Base-by-base conservation (phyloP, 2,797 vertebrate species). In the Brotula barbata region DNA sequence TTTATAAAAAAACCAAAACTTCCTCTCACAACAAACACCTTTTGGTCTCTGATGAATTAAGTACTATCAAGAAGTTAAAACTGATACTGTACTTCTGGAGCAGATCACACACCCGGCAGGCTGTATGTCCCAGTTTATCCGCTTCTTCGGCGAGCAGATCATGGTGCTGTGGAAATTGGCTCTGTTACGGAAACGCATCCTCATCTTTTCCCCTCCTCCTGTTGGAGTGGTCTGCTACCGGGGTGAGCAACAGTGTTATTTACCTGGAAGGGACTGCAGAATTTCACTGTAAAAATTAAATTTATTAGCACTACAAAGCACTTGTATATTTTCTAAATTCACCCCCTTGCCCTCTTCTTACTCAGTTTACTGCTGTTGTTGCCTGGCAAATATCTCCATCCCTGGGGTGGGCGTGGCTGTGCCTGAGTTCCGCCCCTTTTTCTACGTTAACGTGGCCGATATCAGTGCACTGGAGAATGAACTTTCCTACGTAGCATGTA, bases 101-200 rank as follows among this genome's bases (percentile, higher is more conserved):
- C 85, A 98, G 95, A 97, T 98, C 88, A 97, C 95, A 34, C 96
- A 98, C 81, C 96, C 96, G 0, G 95, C 95, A 8, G 95, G 96
- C 75, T 98, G 96, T 53, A 97, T 97, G 96, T 97, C 96, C 77
- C 96, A 98, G 91, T 97, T 98, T 84, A 96, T 96, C 78, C 94
- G 95, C 78, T 97, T 98, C 89, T 98, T 98, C 0, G 96, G 95
- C 4, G 96, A 98, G 77, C 96, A 96, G 87, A 96, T 98, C 87
- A 94, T 97, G 53, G 90, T 95, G 48, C 92, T 98, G 65, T 98
- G 96, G 96, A 98, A 98, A 68, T 93, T 97, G 43, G 95, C 96
- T 71, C 90, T 98, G 63, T 93, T 98, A 44, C 91, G 95, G 65
- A 92, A 95, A 80, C 95, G 96, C 66, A 96, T 98, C 76, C 86